These are phyloP conservation scores for Anomalospiza imberbis DNA, from an alignment of 2,797 vertebrate species.

Conservation along the genomic window DNA sequence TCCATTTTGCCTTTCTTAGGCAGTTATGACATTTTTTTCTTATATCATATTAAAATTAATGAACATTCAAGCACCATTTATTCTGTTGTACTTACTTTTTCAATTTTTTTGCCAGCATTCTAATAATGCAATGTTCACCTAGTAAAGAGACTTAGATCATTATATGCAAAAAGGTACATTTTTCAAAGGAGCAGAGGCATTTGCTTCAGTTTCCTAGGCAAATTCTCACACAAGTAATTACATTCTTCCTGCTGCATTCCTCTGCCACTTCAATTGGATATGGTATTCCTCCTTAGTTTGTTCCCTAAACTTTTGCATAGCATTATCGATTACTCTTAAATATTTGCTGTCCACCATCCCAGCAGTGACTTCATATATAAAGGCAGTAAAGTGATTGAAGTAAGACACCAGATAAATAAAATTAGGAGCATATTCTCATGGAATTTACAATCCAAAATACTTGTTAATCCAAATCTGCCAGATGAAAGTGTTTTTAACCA, in stretches of 20 bases:
- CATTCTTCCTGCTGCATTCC: slow-evolving; percentile 42
- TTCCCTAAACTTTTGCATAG: neutral
- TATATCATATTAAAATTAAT: neutral
- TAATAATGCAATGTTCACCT: neutral
- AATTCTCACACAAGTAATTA: neutral
- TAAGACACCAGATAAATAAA: neutral
- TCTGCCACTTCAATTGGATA: slow-evolving; percentile 51
- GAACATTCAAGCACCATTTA: neutral
- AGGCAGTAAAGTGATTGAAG: neutral
- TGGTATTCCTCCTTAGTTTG: slow-evolving; percentile 2
- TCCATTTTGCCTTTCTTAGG: neutral
- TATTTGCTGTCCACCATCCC: neutral
- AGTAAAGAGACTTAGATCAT: neutral
- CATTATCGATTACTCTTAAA: neutral
- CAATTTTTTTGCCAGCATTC: neutral
- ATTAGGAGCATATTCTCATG: neutral
- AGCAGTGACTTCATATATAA: neutral
- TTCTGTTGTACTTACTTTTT: neutral
- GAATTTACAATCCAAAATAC: neutral
- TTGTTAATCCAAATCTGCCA: neutral
- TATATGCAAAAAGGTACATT: neutral
- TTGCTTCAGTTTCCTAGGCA: slow-evolving; percentile 30
- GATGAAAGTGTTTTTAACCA: neutral
- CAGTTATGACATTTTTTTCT: neutral
- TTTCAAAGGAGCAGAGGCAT: neutral